Evolutionary conservation across 2,797 vertebrate genomes (phyloP).

Genomic region (Crenuchus spilurus): DNA sequence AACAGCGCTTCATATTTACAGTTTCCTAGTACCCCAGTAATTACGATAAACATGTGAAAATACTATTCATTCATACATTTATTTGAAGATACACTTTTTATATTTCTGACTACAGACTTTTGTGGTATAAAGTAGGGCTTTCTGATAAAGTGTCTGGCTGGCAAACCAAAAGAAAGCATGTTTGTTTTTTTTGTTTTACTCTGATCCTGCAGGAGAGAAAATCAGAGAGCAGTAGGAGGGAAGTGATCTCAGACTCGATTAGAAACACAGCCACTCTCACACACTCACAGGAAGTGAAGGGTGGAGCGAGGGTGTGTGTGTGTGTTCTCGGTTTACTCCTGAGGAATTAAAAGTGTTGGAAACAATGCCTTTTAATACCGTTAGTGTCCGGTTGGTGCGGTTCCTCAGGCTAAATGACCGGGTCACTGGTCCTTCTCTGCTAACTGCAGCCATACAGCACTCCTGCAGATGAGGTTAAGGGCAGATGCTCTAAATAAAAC

Average conservation of each 20-base stretch:
- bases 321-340: constrained; percentile 63
- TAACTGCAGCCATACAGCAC: constrained; percentile 61
- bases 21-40: no score
- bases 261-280: constrained; percentile 14
- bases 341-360: constrained; percentile 68
- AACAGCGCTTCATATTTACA: no score
- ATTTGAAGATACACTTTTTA: no score
- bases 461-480: constrained; percentile 64
- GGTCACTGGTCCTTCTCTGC: constrained; percentile 65
- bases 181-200: neutral
- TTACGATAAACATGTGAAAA: no score
- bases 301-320: neutral
- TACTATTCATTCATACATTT: no score
- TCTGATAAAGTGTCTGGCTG: neutral
- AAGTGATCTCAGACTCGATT: constrained; percentile 25
- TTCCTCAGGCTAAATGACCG: constrained; percentile 50
- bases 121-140: no score
- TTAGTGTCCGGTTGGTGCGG: constrained; percentile 61
- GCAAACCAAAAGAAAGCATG: no score
- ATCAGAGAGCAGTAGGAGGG: constrained; percentile 3
- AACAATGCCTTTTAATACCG: constrained; percentile 70
- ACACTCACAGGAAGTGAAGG: neutral
- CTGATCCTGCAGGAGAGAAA: constrained; percentile 18
- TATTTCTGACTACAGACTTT: no score
- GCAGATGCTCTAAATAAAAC: constrained; percentile 74